Conservation (phyloP, 2,888 invertebrate species). For the Melanostoma mellinum region DNA sequence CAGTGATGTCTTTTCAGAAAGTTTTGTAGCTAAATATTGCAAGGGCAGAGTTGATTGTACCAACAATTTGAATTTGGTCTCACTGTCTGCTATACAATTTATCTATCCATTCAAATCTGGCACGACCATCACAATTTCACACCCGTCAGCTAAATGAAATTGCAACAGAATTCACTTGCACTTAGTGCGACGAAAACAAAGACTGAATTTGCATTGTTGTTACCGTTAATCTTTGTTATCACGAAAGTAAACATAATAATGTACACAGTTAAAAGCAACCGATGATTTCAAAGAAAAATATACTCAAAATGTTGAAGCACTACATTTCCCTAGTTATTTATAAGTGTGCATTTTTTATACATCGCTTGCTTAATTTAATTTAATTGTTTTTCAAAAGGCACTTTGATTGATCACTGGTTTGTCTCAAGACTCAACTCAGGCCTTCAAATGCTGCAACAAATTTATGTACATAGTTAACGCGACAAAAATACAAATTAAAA, state of each 20-base stretch:
- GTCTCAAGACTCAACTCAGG: slow-evolving; percentile 12
- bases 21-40: too few relatives aligned
- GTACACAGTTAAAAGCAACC: neutral
- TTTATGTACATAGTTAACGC: neutral
- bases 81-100: neutral
- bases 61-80: too few relatives aligned
- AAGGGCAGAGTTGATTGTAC: too few relatives aligned
- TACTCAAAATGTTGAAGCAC: too few relatives aligned
- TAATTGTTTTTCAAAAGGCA: slow-evolving; percentile 1
- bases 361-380: neutral
- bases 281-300: too few relatives aligned
- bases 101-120: neutral
- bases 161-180: slow-evolving; percentile 29
- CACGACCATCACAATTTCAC: slow-evolving; percentile 6
- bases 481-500: slow-evolving; percentile 18
- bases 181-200: slow-evolving; percentile 1
- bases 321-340: slow-evolving; percentile 10
- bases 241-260: slow-evolving; percentile 11
- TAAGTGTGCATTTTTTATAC: neutral
- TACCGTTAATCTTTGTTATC: slow-evolving; percentile 9
- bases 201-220: neutral
- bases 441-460: slow-evolving; percentile 1
- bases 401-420: slow-evolving; percentile 29
- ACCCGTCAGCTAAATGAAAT: slow-evolving; percentile 22
- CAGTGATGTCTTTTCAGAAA: too few relatives aligned